Evolutionary conservation across 2,113 vertebrate species (phyloP), one percentile per base, ranked within the genome.

Genomic region (Hippocampus zosterae): DNA sequence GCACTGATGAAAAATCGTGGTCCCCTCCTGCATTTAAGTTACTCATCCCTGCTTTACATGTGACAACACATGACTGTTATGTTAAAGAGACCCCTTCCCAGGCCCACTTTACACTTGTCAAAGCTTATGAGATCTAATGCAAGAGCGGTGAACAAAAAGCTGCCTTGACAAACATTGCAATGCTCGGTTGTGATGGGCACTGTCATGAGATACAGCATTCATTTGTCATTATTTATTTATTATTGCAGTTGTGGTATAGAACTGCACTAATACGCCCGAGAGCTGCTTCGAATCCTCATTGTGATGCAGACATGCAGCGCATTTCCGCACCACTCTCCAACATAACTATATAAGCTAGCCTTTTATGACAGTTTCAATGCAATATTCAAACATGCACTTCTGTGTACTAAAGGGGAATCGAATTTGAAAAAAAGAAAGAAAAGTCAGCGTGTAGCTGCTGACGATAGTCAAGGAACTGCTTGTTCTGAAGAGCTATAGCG

Each of bases 401-500:
- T 27, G 15, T 13, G 4, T 27, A 57, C 55, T 7, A 16, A 27
- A 59, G 12, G 6, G 25, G 27, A 59, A n/a, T 42, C 8, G 12
- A 18, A 8, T 41, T 64, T 19, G 5, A 10, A 21, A 37, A 18
- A 3, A 44, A 10, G 8, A 1, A 21, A 37, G 19, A 13, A n/a
- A 63, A 9, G 1, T 40, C 3, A 11, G 19, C 10, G 5, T 2
- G 19, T 21, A n/a, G 19, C 18, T 27, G 27, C 21, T 48, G 25
- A 27, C 50, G 46, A 70, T 53, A 41, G 37, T 21, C 1, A 40
- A 11, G 0, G 60, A 13, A 59, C 13, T 40, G 57, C 33, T 67
- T 64, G 11, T 60, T 44, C 12, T 15, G 66, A 70, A 70, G 60
- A 33, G 16, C 2, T 12, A 50, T 81, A 68, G 63, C 75, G 41